These are phyloP conservation scores for Halocynthia aurantium DNA, from an alignment of 23 tunicate genomes.

Conservation along the genomic window DNA sequence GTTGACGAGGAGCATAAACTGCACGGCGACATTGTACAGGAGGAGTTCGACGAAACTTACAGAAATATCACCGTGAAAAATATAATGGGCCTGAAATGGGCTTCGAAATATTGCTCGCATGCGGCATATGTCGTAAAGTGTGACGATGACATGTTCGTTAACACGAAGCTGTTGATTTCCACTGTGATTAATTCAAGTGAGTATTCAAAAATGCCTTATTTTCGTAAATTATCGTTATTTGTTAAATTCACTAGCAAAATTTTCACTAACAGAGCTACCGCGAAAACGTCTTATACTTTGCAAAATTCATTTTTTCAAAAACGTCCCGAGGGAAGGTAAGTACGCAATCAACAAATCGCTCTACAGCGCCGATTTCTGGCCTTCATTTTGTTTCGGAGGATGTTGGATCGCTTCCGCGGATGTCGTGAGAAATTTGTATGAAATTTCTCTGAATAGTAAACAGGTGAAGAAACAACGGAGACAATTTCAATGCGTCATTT, in stretches of 20 bases:
- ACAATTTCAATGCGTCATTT: background rate
- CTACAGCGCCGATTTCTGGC: conserved; percentile 41
- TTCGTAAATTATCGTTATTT: conserved; percentile 8
- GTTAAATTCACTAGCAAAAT: background rate
- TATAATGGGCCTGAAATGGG: conserved; percentile 67
- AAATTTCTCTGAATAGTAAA: conserved; percentile 17
- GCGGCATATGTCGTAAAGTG: conserved; percentile 35
- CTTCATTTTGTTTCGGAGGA: conserved; percentile 73
- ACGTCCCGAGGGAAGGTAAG: conserved; percentile 53
- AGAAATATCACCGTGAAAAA: conserved; percentile 70
- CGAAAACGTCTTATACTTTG: conserved; percentile 37
- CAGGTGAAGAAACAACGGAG: conserved; percentile 21
- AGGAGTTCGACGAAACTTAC: conserved; percentile 55
- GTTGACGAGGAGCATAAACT: conserved; percentile 18
- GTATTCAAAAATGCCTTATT: background rate
- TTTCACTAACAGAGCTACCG: conserved; percentile 22
- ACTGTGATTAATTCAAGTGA: conserved; percentile 6
- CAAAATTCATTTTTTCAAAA: conserved; percentile 22
- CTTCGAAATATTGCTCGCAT: conserved; percentile 34
- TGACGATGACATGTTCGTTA: conserved; percentile 61
- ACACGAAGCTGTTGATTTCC: conserved; percentile 3
- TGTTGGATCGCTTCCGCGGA: conserved; percentile 65
- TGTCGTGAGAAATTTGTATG: conserved; percentile 34
- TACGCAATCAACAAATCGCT: conserved; percentile 32
- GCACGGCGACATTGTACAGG: conserved; percentile 45